Evolutionary conservation across 2,888 invertebrate species (phyloP).

Genomic region (Polymixis lichenea): DNA sequence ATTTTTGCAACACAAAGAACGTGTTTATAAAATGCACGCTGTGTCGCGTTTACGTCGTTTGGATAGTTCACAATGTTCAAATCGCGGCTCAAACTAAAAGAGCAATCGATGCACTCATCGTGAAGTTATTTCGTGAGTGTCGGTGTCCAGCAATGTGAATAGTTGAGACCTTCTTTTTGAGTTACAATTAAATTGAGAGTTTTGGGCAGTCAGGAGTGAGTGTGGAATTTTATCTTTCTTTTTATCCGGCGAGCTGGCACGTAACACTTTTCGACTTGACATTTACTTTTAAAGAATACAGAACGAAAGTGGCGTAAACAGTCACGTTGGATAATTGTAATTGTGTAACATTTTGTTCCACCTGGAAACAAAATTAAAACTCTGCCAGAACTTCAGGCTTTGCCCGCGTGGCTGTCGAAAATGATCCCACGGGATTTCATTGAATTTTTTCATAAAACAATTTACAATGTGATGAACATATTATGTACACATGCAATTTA

Average conservation of each 20-base stretch:
- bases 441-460: too few species aligned
- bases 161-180: constrained; percentile 56
- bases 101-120: constrained; percentile 52
- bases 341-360: constrained; percentile 25
- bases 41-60: constrained; percentile 33
- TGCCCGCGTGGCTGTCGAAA: too few species aligned
- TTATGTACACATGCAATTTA: too few species aligned
- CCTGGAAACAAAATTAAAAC: background rate
- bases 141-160: constrained; percentile 49
- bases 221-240: constrained; percentile 32
- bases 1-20: constrained; percentile 1
- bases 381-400: background rate
- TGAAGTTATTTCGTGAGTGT: constrained; percentile 52
- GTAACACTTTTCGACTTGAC: constrained; percentile 21
- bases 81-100: constrained; percentile 37
- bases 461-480: too few species aligned
- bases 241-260: constrained; percentile 22
- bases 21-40: constrained; percentile 27
- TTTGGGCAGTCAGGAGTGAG: constrained; percentile 39
- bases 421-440: too few species aligned
- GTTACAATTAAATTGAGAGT: constrained; percentile 49
- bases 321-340: constrained; percentile 7
- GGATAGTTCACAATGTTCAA: constrained; percentile 26
- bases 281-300: constrained; percentile 8
- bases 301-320: constrained; percentile 15